Base-by-base conservation (phyloP, 2,113 vertebrate genomes). In the Hypomesus transpacificus region DNA sequence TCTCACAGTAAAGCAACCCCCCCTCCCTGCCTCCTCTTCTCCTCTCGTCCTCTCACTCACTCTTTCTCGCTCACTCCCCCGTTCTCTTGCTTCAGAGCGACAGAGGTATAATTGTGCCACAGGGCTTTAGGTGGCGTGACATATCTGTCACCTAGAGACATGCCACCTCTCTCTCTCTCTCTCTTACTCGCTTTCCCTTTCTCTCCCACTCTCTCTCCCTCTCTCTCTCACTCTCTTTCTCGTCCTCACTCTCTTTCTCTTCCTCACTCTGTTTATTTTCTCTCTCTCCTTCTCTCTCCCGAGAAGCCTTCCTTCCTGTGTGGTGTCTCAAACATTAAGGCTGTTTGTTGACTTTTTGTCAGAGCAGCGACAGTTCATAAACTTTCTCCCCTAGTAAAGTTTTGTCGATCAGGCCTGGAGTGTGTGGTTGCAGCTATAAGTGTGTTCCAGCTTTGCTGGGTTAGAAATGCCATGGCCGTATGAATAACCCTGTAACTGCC, bases 31-130 rank as follows among this genome's bases (percentile, higher is more conserved):
- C 62, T 22, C 31, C 14, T 16, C 91, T 92, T 90, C 68, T 66
- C 16, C 56, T 65, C 70, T 68, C 71, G 65, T 67, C 62, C 56
- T 69, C 56, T 67, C 64, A 59, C 14, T 53, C 50, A 31, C 70
- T 57, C 57, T 11, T 18, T 57, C 3, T 86, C 90, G 85, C 90
- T 85, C 64, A 24, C 91, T 90, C 89, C 91, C 92, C 90, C 89
- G 91, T 91, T 91, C 93, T 90, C 93, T 94, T 92, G 0, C 79
- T 75, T 74, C 90, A 95, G 94, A 94, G 94, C 93, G 92, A 95
- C 94, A 95, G 95, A 95, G 94, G 95, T 94, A 94, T 96, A 98
- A 98, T 97, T 99, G 95, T 97, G 96, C 96, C 95, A 95, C 92
- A 87, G 94, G 96, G 95, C 95, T 98, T 98, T 96, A 93, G 94